Percentiles rank a stretch among this genome's conserved stretches.
These are phyloP conservation scores for Hyposoter dolosus DNA, from an alignment of 2,888 invertebrate species.

Conservation along the genomic window DNA sequence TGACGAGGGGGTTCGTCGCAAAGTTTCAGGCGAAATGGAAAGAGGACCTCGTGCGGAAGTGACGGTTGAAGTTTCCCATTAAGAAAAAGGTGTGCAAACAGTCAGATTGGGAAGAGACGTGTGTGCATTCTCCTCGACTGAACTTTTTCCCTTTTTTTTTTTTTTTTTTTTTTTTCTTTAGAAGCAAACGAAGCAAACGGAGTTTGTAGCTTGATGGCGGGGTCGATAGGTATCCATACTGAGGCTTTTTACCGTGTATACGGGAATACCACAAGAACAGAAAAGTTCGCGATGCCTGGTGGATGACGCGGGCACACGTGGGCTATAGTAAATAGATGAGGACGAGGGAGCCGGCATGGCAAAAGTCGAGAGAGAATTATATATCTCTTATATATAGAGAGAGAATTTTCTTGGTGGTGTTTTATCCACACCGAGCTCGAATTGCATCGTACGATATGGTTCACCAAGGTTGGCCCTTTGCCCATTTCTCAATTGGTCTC, in stretches of 20 bases:
- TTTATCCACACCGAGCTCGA: slow-evolving; percentile 38
- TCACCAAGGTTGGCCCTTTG: slow-evolving; percentile 63
- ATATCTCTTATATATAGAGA: background rate
- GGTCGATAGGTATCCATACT: slow-evolving; percentile 41
- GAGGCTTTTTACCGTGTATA: slow-evolving; percentile 8
- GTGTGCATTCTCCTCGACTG: slow-evolving; percentile 46
- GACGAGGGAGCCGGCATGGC: slow-evolving; percentile 15
- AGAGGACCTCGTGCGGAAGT: background rate
- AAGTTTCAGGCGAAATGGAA: background rate
- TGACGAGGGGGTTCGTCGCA: background rate
- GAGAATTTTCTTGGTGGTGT: slow-evolving; percentile 19
- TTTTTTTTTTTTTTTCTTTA: background rate
- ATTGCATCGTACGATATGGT: slow-evolving; percentile 59
- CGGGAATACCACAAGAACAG: background rate
- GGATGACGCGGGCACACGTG: slow-evolving; percentile 39
- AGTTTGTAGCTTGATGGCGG: slow-evolving; percentile 37
- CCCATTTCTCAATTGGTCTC: slow-evolving; percentile 67
- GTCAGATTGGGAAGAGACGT: slow-evolving; percentile 14
- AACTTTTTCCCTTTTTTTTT: slow-evolving; percentile 6
- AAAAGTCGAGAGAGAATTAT: slow-evolving; percentile 29
- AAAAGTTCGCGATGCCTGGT: slow-evolving; percentile 33
- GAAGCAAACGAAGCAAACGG: slow-evolving; percentile 54
- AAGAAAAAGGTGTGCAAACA: slow-evolving; percentile 22
- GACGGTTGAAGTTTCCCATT: slow-evolving; percentile 21
- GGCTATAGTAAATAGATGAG: slow-evolving; percentile 41